Evolutionary conservation across 2,888 invertebrate genomes (phyloP), one percentile per base, ranked within the genome.

Genomic region (Tridacna crocea): DNA sequence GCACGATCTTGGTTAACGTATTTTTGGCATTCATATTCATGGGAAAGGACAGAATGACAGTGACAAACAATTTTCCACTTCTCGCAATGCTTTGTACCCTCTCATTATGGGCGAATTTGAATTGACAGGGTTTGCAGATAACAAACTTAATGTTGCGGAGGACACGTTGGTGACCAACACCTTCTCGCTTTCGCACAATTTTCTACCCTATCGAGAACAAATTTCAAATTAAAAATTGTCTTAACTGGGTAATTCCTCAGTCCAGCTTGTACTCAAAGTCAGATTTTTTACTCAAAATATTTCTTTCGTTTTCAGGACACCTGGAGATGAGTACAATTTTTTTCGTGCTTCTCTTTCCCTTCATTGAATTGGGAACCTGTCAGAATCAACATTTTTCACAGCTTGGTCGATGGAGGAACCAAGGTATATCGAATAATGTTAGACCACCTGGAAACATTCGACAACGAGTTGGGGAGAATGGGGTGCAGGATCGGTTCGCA

Each of bases 381-480:
- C 70, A 70, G 26, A 70, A 70, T 19, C 46, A 70, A 10, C 12
- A 51, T 46, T 70, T 70, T 24, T 51, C 19, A 47, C n/a, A 48
- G n/a, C 19, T 26, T 17, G 46, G 51, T 70, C 12, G n/a, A 70
- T 70, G 70, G 70, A 24, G 47, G 22, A 68, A 68, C 68, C 70
- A 70, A 51, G 55, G 55, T 55, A 19, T 11, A 55, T 15, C 55
- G 55, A 55, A 3, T 3, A 55, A 55, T 55, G 19, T 19, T 11
- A 15, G 55, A 55, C 55, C 6, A 55, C 36, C 36, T 17, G 10
- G 58, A n/a, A 61, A 61, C 24, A 22, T 3, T 1, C n/a, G 22
- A 61, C 61, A 61, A 61, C 61, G 10, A 22, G 22, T 19, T 24
- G 61, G 15, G n/a, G 8, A 61, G 22, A 22, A 17, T 3, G 61